Percentiles rank a stretch among this genome's conserved stretches.
Conservation (phyloP, 2,797 vertebrate genomes). For the Peromyscus nudipes region DNA sequence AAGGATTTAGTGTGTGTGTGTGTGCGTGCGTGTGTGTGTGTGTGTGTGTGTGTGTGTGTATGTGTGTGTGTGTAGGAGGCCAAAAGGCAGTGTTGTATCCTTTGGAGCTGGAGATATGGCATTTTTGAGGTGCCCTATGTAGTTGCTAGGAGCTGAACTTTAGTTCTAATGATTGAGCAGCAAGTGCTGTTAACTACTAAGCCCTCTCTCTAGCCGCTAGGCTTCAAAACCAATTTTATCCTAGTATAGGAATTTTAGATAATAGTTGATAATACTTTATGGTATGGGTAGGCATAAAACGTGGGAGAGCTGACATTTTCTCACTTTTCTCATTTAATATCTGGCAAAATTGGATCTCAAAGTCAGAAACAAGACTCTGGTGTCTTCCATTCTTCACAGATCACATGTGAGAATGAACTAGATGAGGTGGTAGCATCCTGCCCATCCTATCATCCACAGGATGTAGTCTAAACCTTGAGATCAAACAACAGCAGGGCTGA, state of each 20-base stretch:
- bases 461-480: background rate
- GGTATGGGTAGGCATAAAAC: background rate
- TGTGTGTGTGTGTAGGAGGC: background rate
- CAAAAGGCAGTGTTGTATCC: too few relatives aligned
- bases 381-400: background rate
- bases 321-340: background rate
- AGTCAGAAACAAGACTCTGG: background rate
- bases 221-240: background rate
- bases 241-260: background rate
- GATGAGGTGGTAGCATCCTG: accelerated
- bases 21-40: background rate
- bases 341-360: background rate
- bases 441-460: background rate
- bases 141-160: background rate
- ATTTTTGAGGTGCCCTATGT: background rate
- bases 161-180: background rate
- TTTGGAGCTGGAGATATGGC: background rate
- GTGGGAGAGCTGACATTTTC: too few relatives aligned
- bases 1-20: background rate
- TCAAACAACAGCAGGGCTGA: background rate
- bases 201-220: background rate
- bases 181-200: background rate
- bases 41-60: background rate
- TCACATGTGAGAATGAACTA: background rate
- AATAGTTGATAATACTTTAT: background rate